Base-by-base conservation (phyloP, 2,888 invertebrate species). In the Spodoptera exigua region DNA sequence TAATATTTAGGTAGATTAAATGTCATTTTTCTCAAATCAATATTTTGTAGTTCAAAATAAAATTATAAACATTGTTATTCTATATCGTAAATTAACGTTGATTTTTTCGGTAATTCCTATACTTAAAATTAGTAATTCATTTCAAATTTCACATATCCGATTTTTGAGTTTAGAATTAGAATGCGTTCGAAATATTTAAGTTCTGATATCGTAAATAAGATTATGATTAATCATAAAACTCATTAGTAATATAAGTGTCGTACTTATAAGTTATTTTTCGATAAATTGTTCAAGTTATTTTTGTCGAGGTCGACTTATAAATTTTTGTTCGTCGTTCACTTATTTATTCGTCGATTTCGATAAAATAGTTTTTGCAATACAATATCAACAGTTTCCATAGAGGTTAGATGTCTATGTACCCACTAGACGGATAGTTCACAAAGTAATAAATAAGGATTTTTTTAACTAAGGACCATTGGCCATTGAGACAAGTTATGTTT, bases 161-260 rank as follows among this genome's bases (percentile, higher is more conserved):
- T 27, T 35, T n/a, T 36, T 57, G 18, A 16, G 37, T 48, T 40
- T 12, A 47, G 16, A 39, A 40, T 39, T 44, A n/a, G n/a, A n/a
- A n/a, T n/a, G 41, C 13, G 27, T 13, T 16, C n/a, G 10, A 43
- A 53, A 40, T 41, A 34, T n/a, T 16, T 46, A 34, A 18, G 48
- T 68, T 68, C 40, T 16, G 47, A 37, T 41, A 41, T 64, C 55
- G 17, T 49, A 17, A 41, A 49, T 70, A 70, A 55, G 58, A 46
- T 67, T 51, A 70, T 61, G 17, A 61, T 61, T 71, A 64, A 60
- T 52, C 51, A 63, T 54, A 61, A 27, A 65, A 71, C 67, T 70
- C 60, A 72, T 64, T 71, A 70, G 72, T 52, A 36, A 56, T 66
- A 49, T 71, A 70, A 67, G 68, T 59, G 37, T 63, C 44, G 55